Conservation (phyloP, 2,888 invertebrate species). For the Craniophora ligustri region DNA sequence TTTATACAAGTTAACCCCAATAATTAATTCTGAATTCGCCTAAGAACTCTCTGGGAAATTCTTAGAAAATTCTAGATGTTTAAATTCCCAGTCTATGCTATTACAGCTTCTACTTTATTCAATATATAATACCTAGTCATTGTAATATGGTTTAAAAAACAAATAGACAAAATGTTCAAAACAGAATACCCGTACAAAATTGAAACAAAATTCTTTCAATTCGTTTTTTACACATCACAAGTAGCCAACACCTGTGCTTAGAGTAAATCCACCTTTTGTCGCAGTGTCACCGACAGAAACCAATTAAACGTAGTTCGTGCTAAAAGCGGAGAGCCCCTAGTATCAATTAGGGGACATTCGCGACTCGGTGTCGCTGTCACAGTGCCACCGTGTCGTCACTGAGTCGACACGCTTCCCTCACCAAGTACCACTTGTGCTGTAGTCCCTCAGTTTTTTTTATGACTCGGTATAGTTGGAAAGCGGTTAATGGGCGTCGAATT, state of each 20-base stretch:
- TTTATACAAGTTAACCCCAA: not conserved
- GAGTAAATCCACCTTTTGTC: conserved; percentile 31
- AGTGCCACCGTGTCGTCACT: conserved; percentile 39
- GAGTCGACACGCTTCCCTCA: conserved; percentile 29
- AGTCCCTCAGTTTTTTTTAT: conserved; percentile 37
- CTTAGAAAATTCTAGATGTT: no score
- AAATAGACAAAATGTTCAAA: not conserved
- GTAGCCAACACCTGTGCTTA: conserved; percentile 9
- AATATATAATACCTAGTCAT: no score
- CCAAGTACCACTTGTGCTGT: conserved; percentile 42
- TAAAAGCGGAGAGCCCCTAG: conserved; percentile 48
- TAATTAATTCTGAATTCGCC: not conserved
- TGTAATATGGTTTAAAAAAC: no score
- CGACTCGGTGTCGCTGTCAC: conserved; percentile 40
- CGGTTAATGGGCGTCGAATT: conserved; percentile 28
- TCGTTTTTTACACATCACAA: conserved; percentile 11
- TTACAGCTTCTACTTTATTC: no score
- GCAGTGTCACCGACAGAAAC: conserved; percentile 46
- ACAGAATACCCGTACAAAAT: not conserved
- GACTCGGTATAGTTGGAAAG: conserved; percentile 32
- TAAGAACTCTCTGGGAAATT: not conserved
- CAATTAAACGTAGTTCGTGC: conserved; percentile 53
- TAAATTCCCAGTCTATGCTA: no score
- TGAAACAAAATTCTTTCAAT: conserved; percentile 1
- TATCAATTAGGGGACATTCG: conserved; percentile 46